Evolutionary conservation across 2,888 invertebrate genomes (phyloP), one percentile per base, ranked within the genome.

Genomic region (Exocentrus adspersus): DNA sequence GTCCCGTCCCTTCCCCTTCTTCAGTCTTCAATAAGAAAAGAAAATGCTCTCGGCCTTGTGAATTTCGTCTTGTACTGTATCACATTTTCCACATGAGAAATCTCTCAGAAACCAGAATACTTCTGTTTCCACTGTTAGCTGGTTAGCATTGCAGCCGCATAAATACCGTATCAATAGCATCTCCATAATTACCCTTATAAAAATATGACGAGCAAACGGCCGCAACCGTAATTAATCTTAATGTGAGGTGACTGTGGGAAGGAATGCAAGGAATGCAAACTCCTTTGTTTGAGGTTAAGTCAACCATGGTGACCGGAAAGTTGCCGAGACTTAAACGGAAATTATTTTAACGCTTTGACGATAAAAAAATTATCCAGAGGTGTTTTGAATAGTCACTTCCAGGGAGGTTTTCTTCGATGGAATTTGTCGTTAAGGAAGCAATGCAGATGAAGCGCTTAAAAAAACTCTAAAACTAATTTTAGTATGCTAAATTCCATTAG

Each of bases 251-350:
- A 64, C 63, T 73, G 73, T 74, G 74, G 74, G 74, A 74, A 76
- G 74, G 74, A 73, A 75, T 75, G 68, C 65, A 24, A 60, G 62
- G 74, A 76, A 76, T 76, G 74, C 59, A 53, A 65, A 54, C 37
- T 63, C 70, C n/a, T 70, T 74, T 74, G 72, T 74, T 67, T 65
- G 45, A 64, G 60, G 66, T 68, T 61, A 72, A 72, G 70, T 72
- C 72, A 69, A 72, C 60, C 74, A 66, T 72, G 67, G 61, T 69
- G 70, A 67, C 72, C 72, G 72, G 74, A 72, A 74, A 64, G 62
- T 57, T 62, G 60, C 43, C 16, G 53, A 12, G 12, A 42, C 14
- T 53, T 58, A 21, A 60, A 58, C 63, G 68, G 68, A 68, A 65
- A 68, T 68, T 64, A 60, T 60, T 57, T 48, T 54, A 51, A 60